Evolutionary conservation across 2,797 vertebrate genomes (phyloP).

Genomic region (Enteromius radiatus): DNA sequence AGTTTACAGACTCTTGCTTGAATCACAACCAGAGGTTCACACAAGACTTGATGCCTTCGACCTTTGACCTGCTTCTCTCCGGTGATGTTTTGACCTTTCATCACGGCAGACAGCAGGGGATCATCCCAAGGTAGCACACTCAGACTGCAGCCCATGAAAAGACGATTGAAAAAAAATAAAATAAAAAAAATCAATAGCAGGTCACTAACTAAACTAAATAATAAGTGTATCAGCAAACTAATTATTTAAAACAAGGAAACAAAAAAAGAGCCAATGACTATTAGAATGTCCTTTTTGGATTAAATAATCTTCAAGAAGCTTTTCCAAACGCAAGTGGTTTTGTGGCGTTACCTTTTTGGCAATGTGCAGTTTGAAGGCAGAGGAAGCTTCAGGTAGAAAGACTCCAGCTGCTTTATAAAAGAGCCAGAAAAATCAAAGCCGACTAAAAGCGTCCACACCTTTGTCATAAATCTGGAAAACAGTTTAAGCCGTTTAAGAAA

Average conservation of each 20-base stretch:
- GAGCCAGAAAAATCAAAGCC: conserved; percentile 36
- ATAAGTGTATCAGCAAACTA: background rate
- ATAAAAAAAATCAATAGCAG: background rate
- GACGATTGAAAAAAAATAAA: background rate
- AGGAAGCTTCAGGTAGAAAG: conserved; percentile 52
- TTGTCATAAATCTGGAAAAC: conserved; percentile 53
- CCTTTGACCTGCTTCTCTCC: conserved; percentile 68
- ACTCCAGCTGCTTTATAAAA: conserved; percentile 56
- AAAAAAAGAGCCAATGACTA: background rate
- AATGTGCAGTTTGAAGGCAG: conserved; percentile 44
- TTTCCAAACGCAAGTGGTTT: background rate
- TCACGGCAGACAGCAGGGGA: conserved; percentile 66
- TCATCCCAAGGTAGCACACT: conserved; percentile 74
- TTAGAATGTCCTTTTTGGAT: background rate
- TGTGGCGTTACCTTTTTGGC: background rate
- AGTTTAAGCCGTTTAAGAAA: background rate
- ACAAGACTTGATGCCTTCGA: conserved; percentile 63
- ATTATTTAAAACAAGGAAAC: background rate
- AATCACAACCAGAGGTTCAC: conserved; percentile 67
- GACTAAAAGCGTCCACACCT: conserved; percentile 55
- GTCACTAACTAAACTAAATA: background rate
- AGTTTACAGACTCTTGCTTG: conserved; percentile 71
- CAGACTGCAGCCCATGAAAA: conserved; percentile 62
- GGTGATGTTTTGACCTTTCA: conserved; percentile 75
- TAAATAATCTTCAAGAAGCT: background rate